phyloP scores from a whole-genome alignment of 1,140 invertebrate genomes.

The Ceratosolen solmsi region DNA sequence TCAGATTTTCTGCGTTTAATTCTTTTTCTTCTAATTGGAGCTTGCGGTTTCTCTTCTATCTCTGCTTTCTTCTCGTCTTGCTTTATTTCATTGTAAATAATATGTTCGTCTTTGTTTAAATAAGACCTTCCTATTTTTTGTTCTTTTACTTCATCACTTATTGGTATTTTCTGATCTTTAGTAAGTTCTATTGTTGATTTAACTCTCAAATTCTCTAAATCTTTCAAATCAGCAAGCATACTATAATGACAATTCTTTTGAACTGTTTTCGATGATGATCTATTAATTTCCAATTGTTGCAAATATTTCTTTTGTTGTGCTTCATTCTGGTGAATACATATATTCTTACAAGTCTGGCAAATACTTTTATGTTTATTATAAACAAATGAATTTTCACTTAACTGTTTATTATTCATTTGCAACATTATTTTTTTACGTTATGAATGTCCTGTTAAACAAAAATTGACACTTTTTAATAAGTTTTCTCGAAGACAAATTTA shows the following conservation, averaged over 20 bases:
- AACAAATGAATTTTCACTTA: not conserved
- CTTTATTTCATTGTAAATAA: conserved; percentile 51
- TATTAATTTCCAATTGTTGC: not conserved
- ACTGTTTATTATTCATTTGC: not conserved
- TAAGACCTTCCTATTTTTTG: not conserved
- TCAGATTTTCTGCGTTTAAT: conserved; percentile 43
- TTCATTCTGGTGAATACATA: not conserved
- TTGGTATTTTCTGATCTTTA: not conserved
- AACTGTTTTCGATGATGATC: not conserved
- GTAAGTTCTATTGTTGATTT: conserved; percentile 46
- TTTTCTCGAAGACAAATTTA: not conserved
- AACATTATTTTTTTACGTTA: not conserved
- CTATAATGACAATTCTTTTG: conserved; percentile 15
- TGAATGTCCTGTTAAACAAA: not conserved
- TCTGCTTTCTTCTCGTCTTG: conserved; percentile 38
- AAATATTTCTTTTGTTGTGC: not conserved
- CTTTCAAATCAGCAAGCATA: conserved; percentile 62
- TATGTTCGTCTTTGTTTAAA: conserved; percentile 24
- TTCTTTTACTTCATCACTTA: not conserved
- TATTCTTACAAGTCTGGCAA: not conserved
- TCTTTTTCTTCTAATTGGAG: conserved; percentile 16
- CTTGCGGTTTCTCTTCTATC: not conserved
- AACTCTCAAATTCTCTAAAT: conserved; percentile 60
- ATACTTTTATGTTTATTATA: not conserved
- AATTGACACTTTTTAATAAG: not conserved